These are phyloP conservation scores for Drosophila picticornis DNA, from an alignment of 2,888 invertebrate species.

Conservation along the genomic window DNA sequence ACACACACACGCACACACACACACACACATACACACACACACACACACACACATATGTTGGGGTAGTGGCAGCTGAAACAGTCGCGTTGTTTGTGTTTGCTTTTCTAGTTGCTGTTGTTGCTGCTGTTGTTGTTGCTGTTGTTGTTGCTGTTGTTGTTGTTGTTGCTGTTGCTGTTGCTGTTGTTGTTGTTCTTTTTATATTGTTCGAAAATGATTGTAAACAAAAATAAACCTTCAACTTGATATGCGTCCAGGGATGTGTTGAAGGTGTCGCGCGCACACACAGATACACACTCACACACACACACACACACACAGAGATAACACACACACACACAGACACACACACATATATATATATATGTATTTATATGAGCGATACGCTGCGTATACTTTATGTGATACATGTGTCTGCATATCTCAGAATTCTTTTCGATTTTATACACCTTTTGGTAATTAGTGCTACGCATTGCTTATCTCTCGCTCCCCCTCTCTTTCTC, in stretches of 20 bases:
- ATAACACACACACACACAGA: conserved; percentile 27
- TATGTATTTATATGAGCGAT: conserved; percentile 2
- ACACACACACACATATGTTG: conserved; percentile 22
- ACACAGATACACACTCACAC: too few relatives aligned
- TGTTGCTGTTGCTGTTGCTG: background rate
- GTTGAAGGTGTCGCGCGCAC: conserved; percentile 74
- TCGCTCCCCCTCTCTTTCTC: background rate
- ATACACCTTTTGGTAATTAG: conserved; percentile 41
- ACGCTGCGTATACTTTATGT: conserved; percentile 1
- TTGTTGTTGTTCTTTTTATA: conserved; percentile 21
- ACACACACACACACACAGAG: conserved; percentile 27
- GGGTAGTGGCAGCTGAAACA: conserved; percentile 43
- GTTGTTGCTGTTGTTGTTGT: conserved; percentile 20
- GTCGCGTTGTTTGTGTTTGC: conserved; percentile 37
- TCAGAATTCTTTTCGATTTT: conserved; percentile 23
- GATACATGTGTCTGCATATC: conserved; percentile 12
- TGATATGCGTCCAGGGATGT: conserved; percentile 83
- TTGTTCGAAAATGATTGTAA: conserved; percentile 74
- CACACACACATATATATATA: conserved; percentile 7
- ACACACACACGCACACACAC: background rate
- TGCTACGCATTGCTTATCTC: conserved; percentile 19
- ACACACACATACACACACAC: background rate
- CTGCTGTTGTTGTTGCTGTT: conserved; percentile 4
- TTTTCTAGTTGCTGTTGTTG: conserved; percentile 40
- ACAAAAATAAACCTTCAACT: conserved; percentile 84